These are phyloP conservation scores for Pyrrhia umbra DNA, from an alignment of 2,888 invertebrate species.

Conservation along the genomic window DNA sequence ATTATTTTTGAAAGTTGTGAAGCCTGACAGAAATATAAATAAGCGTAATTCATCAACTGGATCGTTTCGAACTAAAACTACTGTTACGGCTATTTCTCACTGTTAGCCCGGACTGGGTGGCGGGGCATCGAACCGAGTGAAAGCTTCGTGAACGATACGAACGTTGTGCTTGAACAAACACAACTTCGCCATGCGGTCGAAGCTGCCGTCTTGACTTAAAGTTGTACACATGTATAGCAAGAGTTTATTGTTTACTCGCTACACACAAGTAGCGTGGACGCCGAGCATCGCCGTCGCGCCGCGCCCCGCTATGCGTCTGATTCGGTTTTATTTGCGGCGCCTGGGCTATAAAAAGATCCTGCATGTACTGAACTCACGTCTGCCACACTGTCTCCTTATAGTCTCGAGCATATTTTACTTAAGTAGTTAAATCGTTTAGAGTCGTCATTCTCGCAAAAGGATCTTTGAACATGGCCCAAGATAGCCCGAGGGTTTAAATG, in stretches of 20 bases:
- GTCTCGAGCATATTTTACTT: constrained; percentile 39
- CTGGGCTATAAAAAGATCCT: constrained; percentile 82
- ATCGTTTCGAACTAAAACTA: constrained; percentile 65
- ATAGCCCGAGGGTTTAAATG: background rate
- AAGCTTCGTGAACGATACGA: constrained; percentile 70
- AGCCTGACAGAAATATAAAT: constrained; percentile 55
- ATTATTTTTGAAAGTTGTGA: constrained; percentile 48
- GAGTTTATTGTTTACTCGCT: constrained; percentile 55
- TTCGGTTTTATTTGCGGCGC: constrained; percentile 81
- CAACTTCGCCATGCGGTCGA: constrained; percentile 57
- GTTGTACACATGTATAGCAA: constrained; percentile 49
- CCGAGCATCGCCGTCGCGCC: constrained; percentile 45
- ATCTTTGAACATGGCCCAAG: background rate
- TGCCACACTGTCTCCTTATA: constrained; percentile 78
- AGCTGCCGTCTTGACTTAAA: constrained; percentile 52
- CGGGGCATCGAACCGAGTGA: constrained; percentile 75
- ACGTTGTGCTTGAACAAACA: constrained; percentile 63
- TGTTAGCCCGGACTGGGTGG: constrained; percentile 62
- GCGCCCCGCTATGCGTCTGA: constrained; percentile 71
- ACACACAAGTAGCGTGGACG: constrained; percentile 19
- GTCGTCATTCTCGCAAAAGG: background rate
- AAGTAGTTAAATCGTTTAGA: background rate
- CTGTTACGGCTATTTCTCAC: constrained; percentile 67
- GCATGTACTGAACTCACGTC: constrained; percentile 72
- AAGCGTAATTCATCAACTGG: constrained; percentile 60